These are phyloP conservation scores for Xiphydria camelus DNA, from an alignment of 2,888 invertebrate species.

Conservation along the genomic window DNA sequence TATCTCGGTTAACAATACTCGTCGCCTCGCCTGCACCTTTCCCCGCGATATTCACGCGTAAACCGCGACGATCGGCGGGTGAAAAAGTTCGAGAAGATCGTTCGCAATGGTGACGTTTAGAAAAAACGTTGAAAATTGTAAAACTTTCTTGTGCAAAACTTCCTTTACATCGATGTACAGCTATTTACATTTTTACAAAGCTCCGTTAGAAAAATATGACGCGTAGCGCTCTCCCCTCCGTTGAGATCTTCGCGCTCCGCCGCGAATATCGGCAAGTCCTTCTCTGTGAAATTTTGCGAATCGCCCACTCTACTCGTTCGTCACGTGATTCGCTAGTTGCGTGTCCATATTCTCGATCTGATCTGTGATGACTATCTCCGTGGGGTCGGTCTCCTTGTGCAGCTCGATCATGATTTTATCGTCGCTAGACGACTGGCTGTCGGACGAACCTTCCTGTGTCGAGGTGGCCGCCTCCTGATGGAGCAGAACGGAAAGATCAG, in stretches of 20 bases:
- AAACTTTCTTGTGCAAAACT: constrained; percentile 46
- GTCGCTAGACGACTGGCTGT: constrained; percentile 72
- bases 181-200: constrained; percentile 46
- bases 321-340: constrained; percentile 44
- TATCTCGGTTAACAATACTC: constrained; percentile 35
- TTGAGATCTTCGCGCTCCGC: too few relatives aligned
- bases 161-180: constrained; percentile 50
- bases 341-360: constrained; percentile 45
- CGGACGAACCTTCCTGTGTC: constrained; percentile 73
- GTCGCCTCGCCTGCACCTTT: constrained; percentile 14
- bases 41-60: neutral
- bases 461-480: constrained; percentile 72
- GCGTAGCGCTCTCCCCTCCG: too few relatives aligned
- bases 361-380: constrained; percentile 54
- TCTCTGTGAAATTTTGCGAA: too few relatives aligned
- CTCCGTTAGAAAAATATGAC: constrained; percentile 48
- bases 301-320: constrained; percentile 48
- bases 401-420: constrained; percentile 79
- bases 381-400: constrained; percentile 65
- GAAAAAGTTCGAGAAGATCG: neutral
- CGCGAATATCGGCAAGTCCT: too few relatives aligned
- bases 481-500: too few relatives aligned
- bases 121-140: constrained; percentile 50
- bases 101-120: constrained; percentile 25
- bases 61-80: neutral